Evolutionary conservation across 1,140 invertebrate species (phyloP).

Genomic region (Ruditapes philippinarum): DNA sequence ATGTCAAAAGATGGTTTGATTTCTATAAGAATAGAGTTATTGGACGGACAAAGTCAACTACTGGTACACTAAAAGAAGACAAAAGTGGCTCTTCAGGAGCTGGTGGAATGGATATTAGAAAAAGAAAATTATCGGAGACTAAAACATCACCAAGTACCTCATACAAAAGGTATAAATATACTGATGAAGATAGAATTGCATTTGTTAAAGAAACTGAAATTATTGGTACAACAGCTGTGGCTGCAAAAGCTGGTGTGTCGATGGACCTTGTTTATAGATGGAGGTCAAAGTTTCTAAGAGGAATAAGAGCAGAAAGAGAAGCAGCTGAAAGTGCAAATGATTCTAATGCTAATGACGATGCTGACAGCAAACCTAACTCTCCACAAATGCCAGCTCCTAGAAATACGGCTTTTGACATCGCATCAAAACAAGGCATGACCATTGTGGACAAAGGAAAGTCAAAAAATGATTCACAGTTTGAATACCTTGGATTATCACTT

Average conservation of each 20-base stretch:
- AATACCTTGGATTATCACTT: slow-evolving; percentile 18
- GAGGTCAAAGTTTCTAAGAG: slow-evolving; percentile 36
- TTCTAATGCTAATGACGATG: background rate
- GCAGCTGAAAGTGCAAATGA: background rate
- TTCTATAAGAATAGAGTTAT: background rate
- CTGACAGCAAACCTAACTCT: background rate
- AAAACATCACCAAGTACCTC: background rate
- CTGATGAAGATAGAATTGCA: slow-evolving; percentile 46
- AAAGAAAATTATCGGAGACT: background rate
- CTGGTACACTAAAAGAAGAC: background rate
- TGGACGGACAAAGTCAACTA: background rate
- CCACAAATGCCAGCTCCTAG: slow-evolving; percentile 51
- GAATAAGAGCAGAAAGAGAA: slow-evolving; percentile 1
- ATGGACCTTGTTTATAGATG: slow-evolving; percentile 51
- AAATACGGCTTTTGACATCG: background rate
- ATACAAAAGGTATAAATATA: slow-evolving; percentile 38
- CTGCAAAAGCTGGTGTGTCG: slow-evolving; percentile 47
- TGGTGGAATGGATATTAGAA: background rate
- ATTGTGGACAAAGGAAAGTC: background rate
- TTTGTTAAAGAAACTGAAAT: slow-evolving; percentile 53
- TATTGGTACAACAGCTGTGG: slow-evolving; percentile 7
- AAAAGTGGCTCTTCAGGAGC: too few species aligned
- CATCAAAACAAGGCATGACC: background rate
- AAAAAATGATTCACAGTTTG: background rate
- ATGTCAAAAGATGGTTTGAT: slow-evolving; percentile 55